Base-by-base conservation (phyloP, 2,113 vertebrate genomes). In the Todiramphus chloris region DNA sequence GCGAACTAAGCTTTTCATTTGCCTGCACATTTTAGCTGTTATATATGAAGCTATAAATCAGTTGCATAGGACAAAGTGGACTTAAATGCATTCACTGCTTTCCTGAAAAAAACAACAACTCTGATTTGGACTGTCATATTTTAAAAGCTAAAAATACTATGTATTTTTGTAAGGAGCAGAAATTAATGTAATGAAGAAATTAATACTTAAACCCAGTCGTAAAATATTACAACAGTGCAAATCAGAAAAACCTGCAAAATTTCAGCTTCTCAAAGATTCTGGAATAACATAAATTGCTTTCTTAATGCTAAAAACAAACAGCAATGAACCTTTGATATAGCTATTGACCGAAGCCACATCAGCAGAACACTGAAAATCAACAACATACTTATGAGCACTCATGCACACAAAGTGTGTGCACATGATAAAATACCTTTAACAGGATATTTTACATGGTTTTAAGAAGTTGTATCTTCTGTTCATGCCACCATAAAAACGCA, bases 271-370 rank as follows among this genome's bases (percentile, higher is more conserved):
- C 17, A 3, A 9, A 55, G 41, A 10, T 18, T 85, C 33, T 31
- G 18, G 13, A 79, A 69, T 4, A 77, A 11, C 25, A 48, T 10
- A 56, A 64, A 27, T 28, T 66, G 7, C 48, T 92, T 69, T 46
- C 25, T 75, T 62, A 72, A 44, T n/a, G 46, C 3, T 72, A 70
- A 94, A 91, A 76, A 24, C 10, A 79, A 84, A 30, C 31, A 92
- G 25, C 19, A 28, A 16, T 1, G 3, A 84, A 74, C 67, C 28
- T 56, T 68, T 51, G 81, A n/a, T 72, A 62, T 33, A 46, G 16
- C 24, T 39, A 23, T 74, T 66, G 16, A 58, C 31, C 0, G 0
- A 94, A 76, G 17, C 33, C 0, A 0, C 44, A 19, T 21, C 35
- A n/a, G 30, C 24, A 44, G 25, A 87, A 75, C 12, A 30, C 8